Conservation (phyloP, 2,888 invertebrate genomes). For the Chrysomela aeneicollis region DNA sequence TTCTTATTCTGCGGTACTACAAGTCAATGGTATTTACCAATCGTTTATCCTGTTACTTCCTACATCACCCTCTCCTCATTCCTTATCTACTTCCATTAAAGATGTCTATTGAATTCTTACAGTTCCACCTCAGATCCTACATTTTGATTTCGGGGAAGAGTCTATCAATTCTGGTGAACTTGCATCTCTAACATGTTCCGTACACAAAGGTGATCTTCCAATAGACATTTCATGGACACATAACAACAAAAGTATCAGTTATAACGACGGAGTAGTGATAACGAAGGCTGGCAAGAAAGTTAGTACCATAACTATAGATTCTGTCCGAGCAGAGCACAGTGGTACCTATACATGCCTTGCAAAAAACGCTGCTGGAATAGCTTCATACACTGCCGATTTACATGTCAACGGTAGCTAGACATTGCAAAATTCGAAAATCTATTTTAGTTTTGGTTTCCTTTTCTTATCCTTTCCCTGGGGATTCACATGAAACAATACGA, state of each 20-base stretch:
- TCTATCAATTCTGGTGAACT: slow-evolving; percentile 73
- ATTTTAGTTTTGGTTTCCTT: not conserved
- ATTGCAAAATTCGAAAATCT: not conserved
- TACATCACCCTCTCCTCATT: too few species aligned
- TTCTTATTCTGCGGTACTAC: slow-evolving; percentile 66
- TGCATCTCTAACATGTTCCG: slow-evolving; percentile 73
- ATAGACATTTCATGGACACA: slow-evolving; percentile 71
- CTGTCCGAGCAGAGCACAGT: slow-evolving; percentile 71
- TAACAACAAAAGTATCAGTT: slow-evolving; percentile 60
- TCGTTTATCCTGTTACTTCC: not conserved
- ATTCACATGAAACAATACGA: too few species aligned
- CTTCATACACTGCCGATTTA: slow-evolving; percentile 67
- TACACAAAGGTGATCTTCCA: slow-evolving; percentile 76
- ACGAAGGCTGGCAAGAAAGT: slow-evolving; percentile 62
- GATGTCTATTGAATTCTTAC: slow-evolving; percentile 44
- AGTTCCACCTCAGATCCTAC: slow-evolving; percentile 72
- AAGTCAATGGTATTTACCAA: slow-evolving; percentile 71
- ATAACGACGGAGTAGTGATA: slow-evolving; percentile 56
- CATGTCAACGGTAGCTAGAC: slow-evolving; percentile 71
- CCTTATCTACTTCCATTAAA: too few species aligned
- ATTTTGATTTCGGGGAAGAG: slow-evolving; percentile 66
- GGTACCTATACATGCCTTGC: slow-evolving; percentile 78
- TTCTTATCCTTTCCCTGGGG: not conserved
- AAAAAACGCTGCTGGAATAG: slow-evolving; percentile 66
- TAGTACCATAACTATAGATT: slow-evolving; percentile 69